Evolutionary conservation across 2,888 invertebrate genomes (phyloP), one percentile per base, ranked within the genome.

Genomic region (Schizaphis graminum): DNA sequence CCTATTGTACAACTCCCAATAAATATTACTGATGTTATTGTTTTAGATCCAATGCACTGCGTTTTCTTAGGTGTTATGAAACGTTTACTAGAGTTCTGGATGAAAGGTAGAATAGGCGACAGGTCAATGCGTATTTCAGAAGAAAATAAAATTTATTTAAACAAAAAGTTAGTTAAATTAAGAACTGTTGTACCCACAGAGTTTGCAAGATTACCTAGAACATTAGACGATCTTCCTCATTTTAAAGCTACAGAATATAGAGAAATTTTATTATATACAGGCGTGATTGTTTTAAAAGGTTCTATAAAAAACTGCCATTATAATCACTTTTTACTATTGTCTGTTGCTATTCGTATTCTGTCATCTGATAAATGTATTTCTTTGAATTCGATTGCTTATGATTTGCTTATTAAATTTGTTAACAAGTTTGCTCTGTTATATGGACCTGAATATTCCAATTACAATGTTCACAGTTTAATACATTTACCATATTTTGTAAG

Each of bases 11-110:
- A 41, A 77, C 77, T 77, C 16, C 77, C 77, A 77, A 77, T 77
- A 77, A 77, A 77, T 77, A 77, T 77, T 77, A 35, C n/a, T 77
- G 35, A 77, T n/a, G 77, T 77, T n/a, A 35, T 77, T 77, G 77
- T 35, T 35, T 77, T 77, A 77, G 77, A 77, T 77, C 13, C n/a
- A 16, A 77, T 77, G 77, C 77, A 77, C n/a, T 77, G 77, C 5
- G 77, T 77, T 77, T 77, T n/a, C n/a, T 77, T 77, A n/a, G 77
- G 77, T n/a, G 77, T 77, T 77, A 77, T 77, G 77, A n/a, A 35
- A 77, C 77, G 35, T 16, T 35, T 77, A 35, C 35, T 77, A 77
- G 77, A 77, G n/a, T 77, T 77, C 35, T 77, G 77, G 77, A n/a
- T 77, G n/a, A 77, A 77, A 35, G 77, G 77, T 41, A 77, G 35